Percentiles rank a stretch among this genome's conserved stretches.
phyloP scores from a whole-genome alignment of 2,113 vertebrate genomes.

The Bothrops jararaca region DNA sequence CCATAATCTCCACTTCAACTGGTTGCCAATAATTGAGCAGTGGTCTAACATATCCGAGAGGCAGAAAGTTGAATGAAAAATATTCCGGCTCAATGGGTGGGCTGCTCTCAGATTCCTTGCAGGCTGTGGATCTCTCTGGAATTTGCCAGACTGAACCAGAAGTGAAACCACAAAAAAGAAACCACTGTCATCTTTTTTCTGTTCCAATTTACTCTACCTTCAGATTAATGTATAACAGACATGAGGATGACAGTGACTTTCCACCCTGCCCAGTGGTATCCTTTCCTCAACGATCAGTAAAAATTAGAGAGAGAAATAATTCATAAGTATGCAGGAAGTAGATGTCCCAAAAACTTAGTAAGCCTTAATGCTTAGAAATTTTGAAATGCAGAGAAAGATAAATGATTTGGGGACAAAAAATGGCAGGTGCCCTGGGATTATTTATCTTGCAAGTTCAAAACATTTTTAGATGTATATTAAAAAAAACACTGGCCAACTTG shows the following conservation, averaged over 20 bases:
- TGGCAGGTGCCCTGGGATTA: background rate
- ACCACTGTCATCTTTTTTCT: background rate
- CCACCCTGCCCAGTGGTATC: background rate
- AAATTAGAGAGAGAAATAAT: background rate
- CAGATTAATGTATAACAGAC: background rate
- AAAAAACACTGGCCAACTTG: background rate
- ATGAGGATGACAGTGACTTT: background rate
- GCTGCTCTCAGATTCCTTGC: background rate
- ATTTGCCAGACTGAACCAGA: background rate
- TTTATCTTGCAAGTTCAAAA: background rate
- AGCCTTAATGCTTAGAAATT: background rate
- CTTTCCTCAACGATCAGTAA: background rate
- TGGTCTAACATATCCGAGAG: background rate
- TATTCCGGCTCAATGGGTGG: background rate
- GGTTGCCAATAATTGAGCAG: no score
- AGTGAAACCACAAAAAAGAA: background rate
- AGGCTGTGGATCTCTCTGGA: background rate
- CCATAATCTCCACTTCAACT: no score
- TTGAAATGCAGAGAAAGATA: background rate
- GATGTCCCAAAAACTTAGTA: background rate
- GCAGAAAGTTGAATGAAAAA: background rate
- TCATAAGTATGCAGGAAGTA: background rate
- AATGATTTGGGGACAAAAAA: background rate
- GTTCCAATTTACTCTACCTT: background rate
- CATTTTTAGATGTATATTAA: background rate